Conservation (phyloP, 2,797 vertebrate species). For the Mormyrops boulengeri region DNA sequence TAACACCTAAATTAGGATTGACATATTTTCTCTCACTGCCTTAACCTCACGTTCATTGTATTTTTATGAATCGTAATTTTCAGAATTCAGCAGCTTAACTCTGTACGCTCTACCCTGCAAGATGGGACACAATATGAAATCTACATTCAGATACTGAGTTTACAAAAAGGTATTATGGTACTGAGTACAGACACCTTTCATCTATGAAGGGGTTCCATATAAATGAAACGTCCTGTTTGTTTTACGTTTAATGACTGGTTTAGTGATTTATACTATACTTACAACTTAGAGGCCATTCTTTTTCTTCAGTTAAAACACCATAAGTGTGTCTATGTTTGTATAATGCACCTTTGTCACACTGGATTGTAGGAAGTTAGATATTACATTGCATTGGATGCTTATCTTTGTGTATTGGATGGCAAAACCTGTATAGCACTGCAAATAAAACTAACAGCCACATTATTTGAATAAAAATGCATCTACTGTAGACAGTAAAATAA, state of each 20-base stretch:
- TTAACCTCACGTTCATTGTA: not conserved
- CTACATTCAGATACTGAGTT: conserved; percentile 45
- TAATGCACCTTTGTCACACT: not conserved
- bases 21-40: not conserved
- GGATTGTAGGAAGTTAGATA: not conserved
- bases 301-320: not conserved
- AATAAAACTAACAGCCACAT: not conserved
- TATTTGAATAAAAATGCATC: not conserved
- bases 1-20: not conserved
- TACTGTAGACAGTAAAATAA: not conserved
- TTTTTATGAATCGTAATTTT: conserved; percentile 14
- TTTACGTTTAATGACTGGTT: not conserved
- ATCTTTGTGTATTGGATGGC: not conserved
- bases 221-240: not conserved
- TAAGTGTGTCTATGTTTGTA: not conserved
- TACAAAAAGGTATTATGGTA: conserved; percentile 57
- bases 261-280: not conserved
- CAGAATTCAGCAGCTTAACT: conserved; percentile 50
- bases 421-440: not conserved
- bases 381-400: not conserved
- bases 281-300: not conserved
- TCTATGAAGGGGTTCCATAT: not conserved
- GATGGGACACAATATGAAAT: conserved; percentile 37
- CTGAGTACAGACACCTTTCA: not conserved
- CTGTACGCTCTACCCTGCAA: conserved; percentile 39